A percentile compares a stretch with the other conserved stretches of the same genome.
Conservation (phyloP, 2,797 vertebrate genomes). For the Scolopax rusticola region DNA sequence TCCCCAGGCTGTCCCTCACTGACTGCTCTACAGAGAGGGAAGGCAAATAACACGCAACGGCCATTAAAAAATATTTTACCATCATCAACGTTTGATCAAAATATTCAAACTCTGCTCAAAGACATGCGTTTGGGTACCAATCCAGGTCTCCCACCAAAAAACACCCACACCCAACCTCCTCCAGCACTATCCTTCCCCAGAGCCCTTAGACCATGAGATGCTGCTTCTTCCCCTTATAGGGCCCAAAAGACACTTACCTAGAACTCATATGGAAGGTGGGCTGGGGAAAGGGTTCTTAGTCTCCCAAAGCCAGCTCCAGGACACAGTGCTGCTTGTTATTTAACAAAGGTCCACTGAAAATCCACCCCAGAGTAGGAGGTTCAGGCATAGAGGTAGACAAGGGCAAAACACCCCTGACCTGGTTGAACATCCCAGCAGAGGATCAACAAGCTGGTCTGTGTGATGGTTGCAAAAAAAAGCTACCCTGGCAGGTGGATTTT, state of each 20-base stretch:
- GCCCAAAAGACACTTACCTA: neutral
- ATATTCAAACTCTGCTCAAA: neutral
- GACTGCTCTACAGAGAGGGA: neutral
- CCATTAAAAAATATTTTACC: neutral
- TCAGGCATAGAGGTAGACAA: neutral
- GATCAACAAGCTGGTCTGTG: neutral
- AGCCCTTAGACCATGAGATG: neutral
- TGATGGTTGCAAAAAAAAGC: neutral
- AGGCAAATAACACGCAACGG: fast-evolving
- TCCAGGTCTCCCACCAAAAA: neutral
- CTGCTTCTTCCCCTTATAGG: neutral
- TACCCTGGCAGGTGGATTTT: neutral
- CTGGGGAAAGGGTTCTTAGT: neutral
- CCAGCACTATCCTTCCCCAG: neutral
- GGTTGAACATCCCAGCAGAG: neutral
- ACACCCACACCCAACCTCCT: no score
- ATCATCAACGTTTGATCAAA: neutral
- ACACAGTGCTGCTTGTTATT: neutral
- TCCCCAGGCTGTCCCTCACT: no score
- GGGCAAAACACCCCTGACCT: neutral
- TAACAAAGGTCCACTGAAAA: neutral
- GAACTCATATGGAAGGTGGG: neutral
- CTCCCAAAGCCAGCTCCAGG: neutral
- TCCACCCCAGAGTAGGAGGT: neutral
- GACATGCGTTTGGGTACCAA: neutral